Base-by-base conservation (phyloP, 2,888 invertebrate genomes). In the Anoncus sp. region DNA sequence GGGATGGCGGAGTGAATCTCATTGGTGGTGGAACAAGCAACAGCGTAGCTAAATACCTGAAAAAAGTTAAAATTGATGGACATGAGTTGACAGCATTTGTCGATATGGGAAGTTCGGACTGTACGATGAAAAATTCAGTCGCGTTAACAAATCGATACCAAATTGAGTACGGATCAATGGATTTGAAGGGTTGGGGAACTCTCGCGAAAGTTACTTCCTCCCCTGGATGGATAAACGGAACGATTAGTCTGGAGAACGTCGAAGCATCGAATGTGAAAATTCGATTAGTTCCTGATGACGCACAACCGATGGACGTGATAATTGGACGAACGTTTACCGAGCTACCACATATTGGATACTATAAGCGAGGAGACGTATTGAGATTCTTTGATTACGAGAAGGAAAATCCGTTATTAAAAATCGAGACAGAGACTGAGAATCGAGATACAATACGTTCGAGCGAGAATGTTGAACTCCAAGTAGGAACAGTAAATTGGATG, bases 91-190 rank as follows among this genome's bases (percentile, higher is more conserved):
- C 18, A 49, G 60, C 60, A 3, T 43, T 75, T 43, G 60, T 75
- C 18, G 62, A 75, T 27, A 38, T 62, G 14, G 62, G 75, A 16
- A 75, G 75, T 27, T 67, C 69, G 22, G 53, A 51, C 5, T 75
- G 75, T 31, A 75, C 62, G 1, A 45, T 75, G 27, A 57, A 51
- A 49, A 55, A 59, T 4, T 40, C 38, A 9, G 14, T 10, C 55
- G 55, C 53, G 10, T 2, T 31, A 18, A 6, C 3, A 4, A 18
- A 35, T 18, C 35, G 18, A 16, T 57, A 16, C 5, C 1, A 6
- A n/a, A 57, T 57, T 31, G 9, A 14, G 9, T 18, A 18, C n/a
- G 16, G 31, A 4, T 24, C 51, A 24, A n/a, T 14, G 18, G n/a
- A 51, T 51, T n/a, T 55, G 31, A 31, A 27, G 16, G 55, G 31